Conservation (phyloP, 1,140 invertebrate genomes). For the Dendroctonus valens region DNA sequence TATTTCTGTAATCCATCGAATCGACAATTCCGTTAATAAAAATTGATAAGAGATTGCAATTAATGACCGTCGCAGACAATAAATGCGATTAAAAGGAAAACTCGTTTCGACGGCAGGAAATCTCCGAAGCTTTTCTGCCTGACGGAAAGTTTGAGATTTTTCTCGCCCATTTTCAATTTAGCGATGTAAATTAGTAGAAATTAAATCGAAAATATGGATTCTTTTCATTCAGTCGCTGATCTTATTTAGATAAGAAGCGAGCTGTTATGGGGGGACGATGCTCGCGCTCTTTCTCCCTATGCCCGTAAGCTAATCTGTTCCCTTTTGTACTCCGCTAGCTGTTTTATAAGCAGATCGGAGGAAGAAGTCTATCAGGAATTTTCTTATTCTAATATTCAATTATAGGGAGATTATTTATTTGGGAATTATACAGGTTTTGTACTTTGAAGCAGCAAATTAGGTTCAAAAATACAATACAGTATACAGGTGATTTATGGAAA, state of each 20-base stretch:
- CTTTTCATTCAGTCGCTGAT: slow-evolving; percentile 46
- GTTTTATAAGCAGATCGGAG: slow-evolving; percentile 1
- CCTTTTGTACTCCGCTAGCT: slow-evolving; percentile 5
- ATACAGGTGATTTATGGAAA: no score
- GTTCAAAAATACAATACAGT: no score
- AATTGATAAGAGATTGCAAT: slow-evolving; percentile 13
- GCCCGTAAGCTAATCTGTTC: slow-evolving; percentile 4
- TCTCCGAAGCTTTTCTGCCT: slow-evolving; percentile 9
- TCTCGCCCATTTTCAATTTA: slow-evolving; percentile 42
- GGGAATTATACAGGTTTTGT: no score
- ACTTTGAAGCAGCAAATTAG: no score
- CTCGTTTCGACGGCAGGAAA: slow-evolving; percentile 17
- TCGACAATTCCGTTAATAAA: slow-evolving; percentile 8
- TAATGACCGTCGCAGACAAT: slow-evolving; percentile 17
- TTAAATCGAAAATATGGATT: slow-evolving; percentile 50
- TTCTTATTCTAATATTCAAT: no score
- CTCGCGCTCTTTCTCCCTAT: slow-evolving; percentile 8
- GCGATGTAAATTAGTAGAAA: slow-evolving; percentile 49
- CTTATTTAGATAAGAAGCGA: slow-evolving; percentile 46
- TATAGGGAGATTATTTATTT: no score
- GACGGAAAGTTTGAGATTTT: slow-evolving; percentile 25
- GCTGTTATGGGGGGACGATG: slow-evolving; percentile 34
- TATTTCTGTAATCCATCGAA: neutral
- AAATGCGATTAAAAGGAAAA: slow-evolving; percentile 23
- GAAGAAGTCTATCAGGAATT: neutral